These are phyloP conservation scores for Sapayoa aenigma DNA, from an alignment of 2,113 vertebrate species.

Conservation along the genomic window DNA sequence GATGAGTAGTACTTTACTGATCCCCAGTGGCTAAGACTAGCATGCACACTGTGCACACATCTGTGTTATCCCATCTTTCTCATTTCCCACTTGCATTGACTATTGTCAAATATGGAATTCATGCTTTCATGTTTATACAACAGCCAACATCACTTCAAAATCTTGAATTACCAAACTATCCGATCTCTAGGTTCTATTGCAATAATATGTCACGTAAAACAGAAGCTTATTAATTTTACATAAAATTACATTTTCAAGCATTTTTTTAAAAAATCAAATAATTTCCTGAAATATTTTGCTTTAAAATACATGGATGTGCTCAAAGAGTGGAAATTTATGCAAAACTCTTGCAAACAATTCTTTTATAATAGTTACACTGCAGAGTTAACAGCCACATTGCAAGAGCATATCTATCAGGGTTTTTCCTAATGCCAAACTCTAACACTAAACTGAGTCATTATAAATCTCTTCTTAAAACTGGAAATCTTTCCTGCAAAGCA, in stretches of 20 bases:
- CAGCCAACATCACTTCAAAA: neutral
- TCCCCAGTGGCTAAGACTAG: slow-evolving; percentile 48
- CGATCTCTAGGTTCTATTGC: neutral
- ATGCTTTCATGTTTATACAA: neutral
- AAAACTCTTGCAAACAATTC: neutral
- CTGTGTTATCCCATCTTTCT: neutral
- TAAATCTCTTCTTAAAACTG: neutral
- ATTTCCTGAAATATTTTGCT: neutral
- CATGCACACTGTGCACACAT: neutral
- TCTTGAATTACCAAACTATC: neutral
- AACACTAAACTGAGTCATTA: neutral
- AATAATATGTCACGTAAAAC: neutral
- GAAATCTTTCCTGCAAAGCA: neutral
- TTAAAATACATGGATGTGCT: neutral
- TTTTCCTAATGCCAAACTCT: neutral
- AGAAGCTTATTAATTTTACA: neutral
- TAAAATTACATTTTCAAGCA: neutral
- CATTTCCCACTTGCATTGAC: neutral
- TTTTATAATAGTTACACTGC: neutral
- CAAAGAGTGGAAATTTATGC: neutral
- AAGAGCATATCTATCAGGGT: neutral
- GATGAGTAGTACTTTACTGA: slow-evolving; percentile 20
- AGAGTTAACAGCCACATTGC: neutral
- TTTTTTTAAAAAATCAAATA: neutral
- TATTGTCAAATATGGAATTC: neutral